Conservation (phyloP, 2,797 vertebrate species). For the Artibeus jamaicensis region DNA sequence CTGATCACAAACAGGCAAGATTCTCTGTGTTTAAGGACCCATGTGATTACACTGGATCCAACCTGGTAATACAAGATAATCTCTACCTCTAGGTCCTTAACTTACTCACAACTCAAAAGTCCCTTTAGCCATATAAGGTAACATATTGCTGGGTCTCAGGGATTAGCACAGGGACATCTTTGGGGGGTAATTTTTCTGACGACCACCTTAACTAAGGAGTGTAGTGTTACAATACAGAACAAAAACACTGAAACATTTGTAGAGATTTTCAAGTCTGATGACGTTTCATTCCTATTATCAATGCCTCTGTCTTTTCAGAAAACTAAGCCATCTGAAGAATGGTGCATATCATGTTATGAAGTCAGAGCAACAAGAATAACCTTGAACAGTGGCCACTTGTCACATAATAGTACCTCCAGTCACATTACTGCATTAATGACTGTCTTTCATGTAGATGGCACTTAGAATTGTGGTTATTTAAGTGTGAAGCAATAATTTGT, state of each 20-base stretch:
- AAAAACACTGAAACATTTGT: background rate
- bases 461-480: slow-evolving; percentile 7
- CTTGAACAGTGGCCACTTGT: background rate
- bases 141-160: background rate
- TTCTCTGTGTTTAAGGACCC: background rate
- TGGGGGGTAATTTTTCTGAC: background rate
- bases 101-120: background rate
- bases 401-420: background rate
- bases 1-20: background rate
- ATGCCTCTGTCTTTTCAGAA: background rate
- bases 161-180: background rate
- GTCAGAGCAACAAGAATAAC: background rate
- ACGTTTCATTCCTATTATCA: background rate
- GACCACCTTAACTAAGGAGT: background rate
- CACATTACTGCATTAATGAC: background rate
- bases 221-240: background rate
- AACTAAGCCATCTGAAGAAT: slow-evolving; percentile 1
- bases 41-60: background rate
- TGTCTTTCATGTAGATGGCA: background rate
- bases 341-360: background rate
- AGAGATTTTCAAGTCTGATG: background rate
- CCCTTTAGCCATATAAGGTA: background rate
- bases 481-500: background rate
- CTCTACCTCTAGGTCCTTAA: background rate
- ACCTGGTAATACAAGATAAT: background rate